Evolutionary conservation across 2,888 invertebrate species (phyloP), one percentile per base, ranked within the genome.

Genomic region (Camptogramma bilineatum): DNA sequence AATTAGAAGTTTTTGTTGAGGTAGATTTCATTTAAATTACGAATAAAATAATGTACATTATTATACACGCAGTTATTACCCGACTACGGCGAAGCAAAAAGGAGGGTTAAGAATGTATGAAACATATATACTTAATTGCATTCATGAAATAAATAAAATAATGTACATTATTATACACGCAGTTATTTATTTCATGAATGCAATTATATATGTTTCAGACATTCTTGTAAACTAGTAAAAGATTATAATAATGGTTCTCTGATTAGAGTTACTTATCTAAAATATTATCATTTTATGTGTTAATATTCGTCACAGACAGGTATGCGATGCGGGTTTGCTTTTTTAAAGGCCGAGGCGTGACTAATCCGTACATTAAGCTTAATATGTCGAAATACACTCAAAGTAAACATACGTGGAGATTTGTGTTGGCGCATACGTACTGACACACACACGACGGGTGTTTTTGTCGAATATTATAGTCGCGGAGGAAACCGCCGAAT

Each of bases 401-500:
- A 81, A 84, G 78, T 77, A 81, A 80, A 82, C 80, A 80, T 80
- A 77, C 75, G 75, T 71, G 73, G 77, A 82, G 73, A 74, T 80
- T 80, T 77, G 77, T 79, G 72, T 76, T 72, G 70, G 76, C 79
- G 76, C 28, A 28, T 28, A 28, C 73, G 77, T 77, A 79, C 76
- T 75, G 68, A 72, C 74, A 72, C 69, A 69, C 83, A 84, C 81
- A 85, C 53, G 71, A 66, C 77, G 81, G 81, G 80, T 85, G 86
- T 91, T 91, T 91, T 92, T 90, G 88, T 87, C 80, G 87, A 90
- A 90, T 90, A 85, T 90, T 86, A 90, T 44, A 87, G 84, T 71
- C 85, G 82, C 87, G 85, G 82, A 88, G 85, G 89, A 90, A 90
- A 91, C 91, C 91, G 81, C 90, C 86, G 80, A 89, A 90, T 92